These are phyloP conservation scores for Nothocercus nigrocapillus DNA, from an alignment of 2,113 vertebrate genomes.

Conservation along the genomic window DNA sequence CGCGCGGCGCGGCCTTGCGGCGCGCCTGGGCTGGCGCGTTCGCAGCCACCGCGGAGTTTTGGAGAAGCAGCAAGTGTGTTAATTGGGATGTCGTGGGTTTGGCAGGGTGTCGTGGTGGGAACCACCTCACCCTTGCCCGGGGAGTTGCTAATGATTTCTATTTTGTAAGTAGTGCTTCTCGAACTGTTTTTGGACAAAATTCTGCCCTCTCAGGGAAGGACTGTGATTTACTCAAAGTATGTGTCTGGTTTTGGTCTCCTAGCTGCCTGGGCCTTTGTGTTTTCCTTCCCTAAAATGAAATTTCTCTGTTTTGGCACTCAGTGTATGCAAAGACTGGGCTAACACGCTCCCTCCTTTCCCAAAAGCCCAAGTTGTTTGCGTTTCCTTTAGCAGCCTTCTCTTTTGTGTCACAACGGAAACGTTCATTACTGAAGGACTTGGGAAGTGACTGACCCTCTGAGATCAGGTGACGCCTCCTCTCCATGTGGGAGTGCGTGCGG, in stretches of 20 bases:
- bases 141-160: background rate
- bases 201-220: background rate
- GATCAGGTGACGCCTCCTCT: background rate
- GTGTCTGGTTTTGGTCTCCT: background rate
- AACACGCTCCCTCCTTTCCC: rapidly evolving
- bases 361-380: background rate
- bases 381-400: background rate
- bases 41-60: conserved; percentile 48
- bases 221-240: background rate
- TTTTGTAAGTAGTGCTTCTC: background rate
- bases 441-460: background rate
- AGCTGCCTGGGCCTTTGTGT: background rate
- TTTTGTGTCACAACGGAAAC: background rate
- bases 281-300: background rate
- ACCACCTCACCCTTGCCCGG: background rate
- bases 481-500: background rate
- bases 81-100: conserved; percentile 58
- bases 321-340: background rate
- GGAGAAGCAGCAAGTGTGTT: conserved; percentile 40
- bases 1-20: conserved; percentile 28
- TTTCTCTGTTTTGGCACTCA: background rate
- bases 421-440: background rate
- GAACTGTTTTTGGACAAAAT: background rate
- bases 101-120: conserved; percentile 14
- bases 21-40: conserved; percentile 72